Conservation (phyloP, 2,113 vertebrate genomes). For the Junco hyemalis region DNA sequence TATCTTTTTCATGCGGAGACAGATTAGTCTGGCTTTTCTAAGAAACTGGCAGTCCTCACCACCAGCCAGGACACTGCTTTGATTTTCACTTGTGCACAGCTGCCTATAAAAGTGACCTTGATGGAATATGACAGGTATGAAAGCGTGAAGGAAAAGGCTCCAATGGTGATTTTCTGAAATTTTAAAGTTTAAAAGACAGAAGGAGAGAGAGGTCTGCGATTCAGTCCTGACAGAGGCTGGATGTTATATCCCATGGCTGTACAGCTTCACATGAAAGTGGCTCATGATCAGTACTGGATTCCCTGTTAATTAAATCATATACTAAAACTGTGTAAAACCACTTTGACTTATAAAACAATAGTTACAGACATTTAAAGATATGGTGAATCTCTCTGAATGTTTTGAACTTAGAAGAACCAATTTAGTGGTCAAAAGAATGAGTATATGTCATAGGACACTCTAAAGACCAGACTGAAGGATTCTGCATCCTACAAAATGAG, state of each 20-base stretch:
- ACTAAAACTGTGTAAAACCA: background rate
- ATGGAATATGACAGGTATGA: constrained; percentile 31
- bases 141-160: constrained; percentile 5
- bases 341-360: background rate
- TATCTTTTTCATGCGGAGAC: background rate
- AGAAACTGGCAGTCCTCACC: background rate
- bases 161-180: constrained; percentile 16
- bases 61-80: background rate
- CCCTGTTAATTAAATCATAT: background rate
- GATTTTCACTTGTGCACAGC: background rate
- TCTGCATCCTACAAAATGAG: background rate
- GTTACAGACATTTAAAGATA: background rate
- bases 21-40: background rate
- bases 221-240: background rate
- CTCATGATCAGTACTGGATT: background rate
- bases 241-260: background rate
- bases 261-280: background rate
- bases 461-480: background rate
- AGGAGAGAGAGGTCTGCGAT: background rate
- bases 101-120: constrained; percentile 15
- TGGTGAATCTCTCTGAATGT: background rate
- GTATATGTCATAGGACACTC: background rate
- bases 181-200: background rate
- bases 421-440: background rate
- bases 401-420: background rate